Evolutionary conservation across 2,113 vertebrate species (phyloP), one percentile per base, ranked within the genome.

Genomic region (Pangasianodon hypophthalmus): DNA sequence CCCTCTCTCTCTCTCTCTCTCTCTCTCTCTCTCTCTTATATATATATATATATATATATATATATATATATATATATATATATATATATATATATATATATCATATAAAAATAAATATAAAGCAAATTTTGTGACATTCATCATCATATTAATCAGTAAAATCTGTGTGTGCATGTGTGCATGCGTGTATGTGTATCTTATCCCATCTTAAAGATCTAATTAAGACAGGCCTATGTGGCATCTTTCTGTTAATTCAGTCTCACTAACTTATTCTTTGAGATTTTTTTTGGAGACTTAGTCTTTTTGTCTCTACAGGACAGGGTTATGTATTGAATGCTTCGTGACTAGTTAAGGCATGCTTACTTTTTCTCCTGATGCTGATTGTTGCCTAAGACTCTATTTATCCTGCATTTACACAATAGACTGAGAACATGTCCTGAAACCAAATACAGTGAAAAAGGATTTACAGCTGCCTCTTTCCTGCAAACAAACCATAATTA

Each of bases 331-430:
- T 26, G 0, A 69, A 75, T 73, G 9, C 69, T 87, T 82, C n/a
- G 46, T 90, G 26, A 87, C 91, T 84, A 73, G 37, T 89, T 88
- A 26, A 37, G 85, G 56, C 67, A 41, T 58, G 88, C 75, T 54
- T n/a, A 52, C 14, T 44, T 46, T 86, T 80, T 88, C n/a, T 67
- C 44, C 50, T 60, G 81, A 79, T 64, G 52, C 60, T 88, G 84
- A 82, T 82, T 62, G 26, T 41, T 56, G 44, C 77, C 84, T 92
- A 85, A 91, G 92, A 92, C 85, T 79, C 91, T 87, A 92, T 91
- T 93, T 90, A 94, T 91, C 90, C 90, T 88, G 69, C 92, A 91
- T 95, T 95, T 93, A 94, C 90, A 94, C 44, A n/a, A 69, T 87
- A 86, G 82, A 69, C 80, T 92, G 87, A 90, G 90, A 85, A 24